Evolutionary conservation across 2,113 vertebrate genomes (phyloP), one percentile per base, ranked within the genome.

Genomic region (Cryptomyrus ogoouensis): DNA sequence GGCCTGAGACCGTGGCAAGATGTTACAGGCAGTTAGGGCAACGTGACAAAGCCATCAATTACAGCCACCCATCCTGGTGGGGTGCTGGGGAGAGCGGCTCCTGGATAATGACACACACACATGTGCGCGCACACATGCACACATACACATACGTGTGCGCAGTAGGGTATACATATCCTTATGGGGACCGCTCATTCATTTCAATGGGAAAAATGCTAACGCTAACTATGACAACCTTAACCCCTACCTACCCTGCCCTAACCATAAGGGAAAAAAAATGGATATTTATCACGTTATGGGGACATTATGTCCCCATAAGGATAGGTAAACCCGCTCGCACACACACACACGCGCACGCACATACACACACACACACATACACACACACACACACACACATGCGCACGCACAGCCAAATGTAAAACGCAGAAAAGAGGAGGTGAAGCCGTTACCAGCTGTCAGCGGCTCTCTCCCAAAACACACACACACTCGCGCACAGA

Each of bases 11-110:
- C 44, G 47, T 47, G 88, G n/a, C 58, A 52, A 53, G n/a, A 84
- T 91, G 92, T 88, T 91, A 90, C 92, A 92, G 90, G 89, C 92
- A 88, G 92, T 93, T 94, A 94, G 91, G 94, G 94, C 44, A 12
- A 47, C 13, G 56, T 50, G 47, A 44, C 89, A 19, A 15, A 85
- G 46, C 56, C 42, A 42, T 83, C 44, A 31, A n/a, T n/a, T 74
- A 10, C 12, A 21, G 80, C 24, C 83, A 90, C 39, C 86, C 7
- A 3, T 5, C 44, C 85, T n/a, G 21, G 24, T 8, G 15, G 35
- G 19, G 21, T 5, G 84, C 5, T 27, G 19, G 9, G 42, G 44
- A 35, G 74, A 13, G 49, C 19, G 1, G 21, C 80, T 83, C 17
- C 42, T 42, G 42, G 35, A 21, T 46, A 17, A 83, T 21, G 42